Evolutionary conservation across 1,140 invertebrate genomes (phyloP).

Genomic region (Sitophilus oryzae): DNA sequence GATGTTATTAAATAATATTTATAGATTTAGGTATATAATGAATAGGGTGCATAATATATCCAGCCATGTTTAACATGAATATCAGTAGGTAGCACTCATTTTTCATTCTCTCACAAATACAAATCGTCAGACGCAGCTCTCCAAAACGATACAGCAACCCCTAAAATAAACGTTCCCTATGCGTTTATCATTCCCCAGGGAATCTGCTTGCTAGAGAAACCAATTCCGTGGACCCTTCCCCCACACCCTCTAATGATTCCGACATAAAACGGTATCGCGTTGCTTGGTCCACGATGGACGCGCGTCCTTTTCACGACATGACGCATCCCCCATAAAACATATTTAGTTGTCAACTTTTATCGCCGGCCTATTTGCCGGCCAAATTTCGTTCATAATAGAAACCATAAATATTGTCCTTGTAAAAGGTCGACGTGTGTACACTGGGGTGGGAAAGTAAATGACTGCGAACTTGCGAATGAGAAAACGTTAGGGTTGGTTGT

Average conservation of each 20-base stretch:
- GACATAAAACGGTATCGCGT: conserved; percentile 18
- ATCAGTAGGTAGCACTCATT: too few species aligned
- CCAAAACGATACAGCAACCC: too few species aligned
- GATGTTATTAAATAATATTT: too few species aligned
- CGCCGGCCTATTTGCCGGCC: conserved; percentile 15
- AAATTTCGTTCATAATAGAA: conserved; percentile 24
- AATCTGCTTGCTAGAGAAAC: not conserved
- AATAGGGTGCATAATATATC: too few species aligned
- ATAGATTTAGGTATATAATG: too few species aligned
- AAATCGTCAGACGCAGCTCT: too few species aligned
- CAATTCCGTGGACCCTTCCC: not conserved
- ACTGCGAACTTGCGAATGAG: too few species aligned
- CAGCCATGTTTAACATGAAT: too few species aligned
- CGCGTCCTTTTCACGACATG: conserved; percentile 17
- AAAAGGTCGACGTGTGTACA: conserved; percentile 10
- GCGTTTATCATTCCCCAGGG: not conserved
- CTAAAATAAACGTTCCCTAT: not conserved
- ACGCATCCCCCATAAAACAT: conserved; percentile 24
- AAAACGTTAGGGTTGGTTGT: not conserved
- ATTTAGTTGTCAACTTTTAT: conserved; percentile 25
- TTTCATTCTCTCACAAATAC: too few species aligned
- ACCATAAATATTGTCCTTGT: conserved; percentile 20
- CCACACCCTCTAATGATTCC: conserved; percentile 14
- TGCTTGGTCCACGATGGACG: conserved; percentile 12
- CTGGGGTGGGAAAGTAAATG: too few species aligned